phyloP scores from a whole-genome alignment of 2,797 vertebrate species.

The Micropoecilia bifurca region DNA sequence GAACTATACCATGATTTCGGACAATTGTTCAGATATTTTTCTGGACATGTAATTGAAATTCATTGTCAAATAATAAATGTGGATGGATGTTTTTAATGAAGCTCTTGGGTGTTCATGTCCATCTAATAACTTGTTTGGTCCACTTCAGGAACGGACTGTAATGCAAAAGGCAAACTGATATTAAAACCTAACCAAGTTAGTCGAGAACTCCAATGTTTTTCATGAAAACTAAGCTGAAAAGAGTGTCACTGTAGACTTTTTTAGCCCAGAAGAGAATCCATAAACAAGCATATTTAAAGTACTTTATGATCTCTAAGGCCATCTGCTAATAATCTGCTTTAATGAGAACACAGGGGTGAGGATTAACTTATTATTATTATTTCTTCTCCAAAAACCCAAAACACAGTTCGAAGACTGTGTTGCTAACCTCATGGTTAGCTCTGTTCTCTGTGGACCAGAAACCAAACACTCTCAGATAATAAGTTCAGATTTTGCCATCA shows the following conservation, averaged over 20 bases:
- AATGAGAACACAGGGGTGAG: conserved; percentile 3
- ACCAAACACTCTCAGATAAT: background rate
- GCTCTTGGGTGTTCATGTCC: background rate
- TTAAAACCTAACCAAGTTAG: background rate
- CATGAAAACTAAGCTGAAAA: background rate
- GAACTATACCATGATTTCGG: background rate
- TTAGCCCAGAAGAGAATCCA: background rate
- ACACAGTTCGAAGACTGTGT: background rate
- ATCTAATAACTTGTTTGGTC: background rate
- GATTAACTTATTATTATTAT: background rate
- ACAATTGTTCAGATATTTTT: background rate
- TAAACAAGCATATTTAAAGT: background rate
- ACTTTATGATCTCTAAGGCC: background rate
- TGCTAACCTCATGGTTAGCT: background rate
- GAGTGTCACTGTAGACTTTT: background rate
- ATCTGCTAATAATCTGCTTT: background rate
- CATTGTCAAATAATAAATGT: background rate
- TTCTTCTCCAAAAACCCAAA: background rate
- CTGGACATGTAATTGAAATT: background rate
- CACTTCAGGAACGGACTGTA: background rate
- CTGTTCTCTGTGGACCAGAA: background rate
- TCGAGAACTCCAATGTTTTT: background rate
- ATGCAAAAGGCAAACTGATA: background rate
- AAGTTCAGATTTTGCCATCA: background rate
- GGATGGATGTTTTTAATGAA: background rate